Percentiles rank a stretch among this genome's conserved stretches.
These are phyloP conservation scores for Lordiphosa fenestrarum DNA, from an alignment of 2,888 invertebrate genomes.

Conservation along the genomic window DNA sequence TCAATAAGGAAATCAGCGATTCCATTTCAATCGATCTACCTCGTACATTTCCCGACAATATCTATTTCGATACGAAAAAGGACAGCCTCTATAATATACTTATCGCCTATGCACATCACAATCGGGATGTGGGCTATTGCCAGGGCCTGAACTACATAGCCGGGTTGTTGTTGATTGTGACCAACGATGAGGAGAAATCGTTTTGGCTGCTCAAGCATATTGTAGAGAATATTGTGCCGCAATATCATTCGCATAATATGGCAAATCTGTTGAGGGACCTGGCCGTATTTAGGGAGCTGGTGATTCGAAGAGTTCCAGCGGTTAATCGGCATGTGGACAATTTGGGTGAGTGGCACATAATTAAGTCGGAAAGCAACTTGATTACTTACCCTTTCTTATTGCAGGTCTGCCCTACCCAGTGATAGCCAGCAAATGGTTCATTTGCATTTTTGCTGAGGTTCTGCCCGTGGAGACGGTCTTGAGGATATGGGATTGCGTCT, in stretches of 20 bases:
- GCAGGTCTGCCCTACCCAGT: constrained; percentile 92
- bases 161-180: constrained; percentile 90
- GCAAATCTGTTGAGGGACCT: constrained; percentile 93
- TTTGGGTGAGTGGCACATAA: constrained; percentile 82
- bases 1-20: constrained; percentile 86
- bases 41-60: constrained; percentile 96
- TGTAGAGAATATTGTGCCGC: constrained; percentile 91
- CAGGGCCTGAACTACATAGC: constrained; percentile 97
- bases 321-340: constrained; percentile 90
- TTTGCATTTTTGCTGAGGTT: constrained; percentile 96
- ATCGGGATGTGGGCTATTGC: constrained; percentile 93
- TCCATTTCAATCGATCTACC: constrained; percentile 94
- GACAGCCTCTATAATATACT: constrained; percentile 91
- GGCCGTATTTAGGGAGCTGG: constrained; percentile 92
- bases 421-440: constrained; percentile 96
- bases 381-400: neutral
- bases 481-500: constrained; percentile 97
- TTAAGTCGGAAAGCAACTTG: neutral
- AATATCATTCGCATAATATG: constrained; percentile 95
- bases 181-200: constrained; percentile 93
- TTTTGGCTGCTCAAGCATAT: constrained; percentile 96
- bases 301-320: constrained; percentile 90
- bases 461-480: constrained; percentile 96
- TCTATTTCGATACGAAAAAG: constrained; percentile 89
- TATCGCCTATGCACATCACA: constrained; percentile 93